These are phyloP conservation scores for Chelonus insularis DNA, from an alignment of 1,140 invertebrate species.

Conservation along the genomic window DNA sequence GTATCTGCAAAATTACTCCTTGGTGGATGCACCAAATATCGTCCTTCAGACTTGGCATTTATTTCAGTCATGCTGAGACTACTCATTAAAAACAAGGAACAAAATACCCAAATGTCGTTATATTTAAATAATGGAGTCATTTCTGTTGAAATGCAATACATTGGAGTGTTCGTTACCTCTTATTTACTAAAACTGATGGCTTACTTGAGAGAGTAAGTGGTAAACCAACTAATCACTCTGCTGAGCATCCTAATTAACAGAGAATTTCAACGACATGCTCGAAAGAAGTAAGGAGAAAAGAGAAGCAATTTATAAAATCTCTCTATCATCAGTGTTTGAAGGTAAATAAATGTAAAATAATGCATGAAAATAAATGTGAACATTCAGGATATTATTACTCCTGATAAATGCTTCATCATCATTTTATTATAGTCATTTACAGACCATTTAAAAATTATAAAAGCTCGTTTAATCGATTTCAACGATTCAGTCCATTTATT, in stretches of 20 bases:
- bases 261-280: slow-evolving; percentile 7
- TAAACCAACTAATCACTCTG: slow-evolving; percentile 28
- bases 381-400: too few species aligned
- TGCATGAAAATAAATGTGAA: neutral
- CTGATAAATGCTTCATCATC: too few species aligned
- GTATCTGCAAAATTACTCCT: slow-evolving; percentile 30
- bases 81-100: neutral
- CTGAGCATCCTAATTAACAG: slow-evolving; percentile 19
- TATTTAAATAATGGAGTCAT: neutral
- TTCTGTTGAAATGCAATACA: neutral
- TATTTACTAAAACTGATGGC: slow-evolving; percentile 5
- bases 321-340: too few species aligned
- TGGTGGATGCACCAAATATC: slow-evolving; percentile 50
- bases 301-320: too few species aligned
- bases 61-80: neutral
- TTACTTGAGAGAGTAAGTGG: slow-evolving; percentile 15
- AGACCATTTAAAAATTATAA: too few species aligned
- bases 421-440: too few species aligned
- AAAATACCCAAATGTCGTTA: neutral
- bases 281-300: neutral
- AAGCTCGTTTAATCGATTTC: too few species aligned
- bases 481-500: too few species aligned
- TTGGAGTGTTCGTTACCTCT: neutral
- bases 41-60: slow-evolving; percentile 20
- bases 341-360: neutral